Evolutionary conservation across 30 jellyfish, hydroid and myxozoan genomes (phyloP).

Genomic region (Aurelia coerulea): DNA sequence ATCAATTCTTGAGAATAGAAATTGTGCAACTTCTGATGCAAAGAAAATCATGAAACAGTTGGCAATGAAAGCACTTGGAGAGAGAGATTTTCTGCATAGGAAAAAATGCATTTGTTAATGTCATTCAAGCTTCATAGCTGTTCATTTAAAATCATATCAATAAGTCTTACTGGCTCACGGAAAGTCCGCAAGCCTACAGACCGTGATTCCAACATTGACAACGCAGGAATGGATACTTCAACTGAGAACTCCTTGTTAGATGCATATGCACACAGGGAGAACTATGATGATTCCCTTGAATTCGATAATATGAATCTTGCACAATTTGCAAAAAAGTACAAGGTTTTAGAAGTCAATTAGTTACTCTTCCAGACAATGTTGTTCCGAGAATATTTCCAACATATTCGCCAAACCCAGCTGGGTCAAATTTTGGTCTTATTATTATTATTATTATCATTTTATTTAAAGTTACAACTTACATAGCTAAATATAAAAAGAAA

Average conservation of each 20-base stretch:
- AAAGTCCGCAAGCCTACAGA: too few relatives aligned
- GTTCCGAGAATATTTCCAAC: neutral
- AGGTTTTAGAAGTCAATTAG: neutral
- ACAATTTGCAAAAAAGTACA: neutral
- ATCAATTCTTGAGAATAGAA: too few relatives aligned
- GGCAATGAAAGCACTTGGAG: conserved; percentile 19
- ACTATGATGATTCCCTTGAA: neutral
- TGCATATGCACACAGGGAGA: neutral
- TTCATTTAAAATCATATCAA: too few relatives aligned
- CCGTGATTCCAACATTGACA: neutral
- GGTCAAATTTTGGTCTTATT: too few relatives aligned
- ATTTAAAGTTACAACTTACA: too few relatives aligned
- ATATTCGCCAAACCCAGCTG: too few relatives aligned
- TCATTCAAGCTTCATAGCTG: too few relatives aligned
- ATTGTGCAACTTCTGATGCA: neutral
- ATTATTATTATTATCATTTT: too few relatives aligned
- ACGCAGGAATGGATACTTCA: neutral
- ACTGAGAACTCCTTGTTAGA: neutral
- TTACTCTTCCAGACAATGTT: neutral
- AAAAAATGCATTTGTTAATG: neutral
- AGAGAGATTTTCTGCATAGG: conserved; percentile 22
- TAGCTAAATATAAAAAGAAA: too few relatives aligned
- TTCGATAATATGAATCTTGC: neutral
- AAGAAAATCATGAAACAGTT: conserved; percentile 9
- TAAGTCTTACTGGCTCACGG: too few relatives aligned